A percentile compares a stretch with the other conserved stretches of the same genome.
These are phyloP conservation scores for Panthera tigris DNA, from an alignment of 2,113 vertebrate species.

Conservation along the genomic window DNA sequence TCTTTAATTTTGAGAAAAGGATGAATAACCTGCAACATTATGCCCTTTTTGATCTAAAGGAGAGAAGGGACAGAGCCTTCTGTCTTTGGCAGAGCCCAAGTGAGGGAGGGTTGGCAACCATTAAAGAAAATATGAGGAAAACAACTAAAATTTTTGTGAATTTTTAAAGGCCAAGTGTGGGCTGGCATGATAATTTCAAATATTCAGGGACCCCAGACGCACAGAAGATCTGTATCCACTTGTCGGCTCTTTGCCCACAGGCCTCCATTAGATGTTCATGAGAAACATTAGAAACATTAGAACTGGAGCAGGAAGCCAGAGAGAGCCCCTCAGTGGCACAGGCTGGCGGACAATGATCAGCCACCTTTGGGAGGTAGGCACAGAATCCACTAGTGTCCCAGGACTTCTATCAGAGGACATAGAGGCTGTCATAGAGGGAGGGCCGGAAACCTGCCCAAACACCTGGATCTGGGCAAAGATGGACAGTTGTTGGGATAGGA, in stretches of 20 bases:
- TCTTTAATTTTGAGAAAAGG: not conserved
- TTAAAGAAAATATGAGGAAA: not conserved
- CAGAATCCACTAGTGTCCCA: not conserved
- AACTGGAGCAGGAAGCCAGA: not conserved
- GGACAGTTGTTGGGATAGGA: not conserved
- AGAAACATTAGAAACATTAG: not conserved
- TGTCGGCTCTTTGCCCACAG: not conserved
- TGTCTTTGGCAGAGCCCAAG: not conserved
- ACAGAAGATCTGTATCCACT: not conserved
- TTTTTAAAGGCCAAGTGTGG: not conserved
- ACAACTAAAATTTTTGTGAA: not conserved
- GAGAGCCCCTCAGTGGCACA: not conserved
- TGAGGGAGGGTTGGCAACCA: not conserved
- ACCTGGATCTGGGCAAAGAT: not conserved
- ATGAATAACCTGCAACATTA: not conserved
- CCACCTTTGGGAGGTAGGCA: not conserved
- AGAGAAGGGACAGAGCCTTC: not conserved
- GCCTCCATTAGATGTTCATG: not conserved
- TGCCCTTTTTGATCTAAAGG: not conserved
- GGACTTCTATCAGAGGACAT: not conserved
- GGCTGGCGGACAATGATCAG: accelerated
- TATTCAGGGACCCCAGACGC: not conserved
- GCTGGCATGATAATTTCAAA: not conserved
- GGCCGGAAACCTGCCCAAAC: not conserved
- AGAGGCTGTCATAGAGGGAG: not conserved